These are phyloP conservation scores for Palythoa caribaeorum DNA, from an alignment of 92 coral and sea anemone genomes.

Conservation along the genomic window DNA sequence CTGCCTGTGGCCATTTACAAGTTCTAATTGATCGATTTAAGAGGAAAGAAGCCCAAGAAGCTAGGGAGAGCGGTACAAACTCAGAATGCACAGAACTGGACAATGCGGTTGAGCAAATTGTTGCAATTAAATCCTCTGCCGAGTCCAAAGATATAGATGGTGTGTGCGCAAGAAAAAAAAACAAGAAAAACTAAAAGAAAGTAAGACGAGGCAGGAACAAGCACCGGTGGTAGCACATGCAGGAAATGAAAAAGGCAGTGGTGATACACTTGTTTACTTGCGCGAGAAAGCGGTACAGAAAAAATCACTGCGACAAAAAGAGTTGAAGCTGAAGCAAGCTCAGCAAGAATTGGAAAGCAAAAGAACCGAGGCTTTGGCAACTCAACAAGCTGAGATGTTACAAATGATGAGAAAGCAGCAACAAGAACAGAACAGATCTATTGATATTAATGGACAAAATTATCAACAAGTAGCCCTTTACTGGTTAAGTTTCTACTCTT, in stretches of 20 bases:
- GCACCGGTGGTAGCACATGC: background rate
- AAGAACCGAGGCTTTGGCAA: conserved; percentile 17
- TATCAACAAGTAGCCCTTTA: conserved; percentile 11
- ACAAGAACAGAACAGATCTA: conserved; percentile 8
- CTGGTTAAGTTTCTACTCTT: background rate
- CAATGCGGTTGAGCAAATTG: background rate
- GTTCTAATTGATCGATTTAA: no score
- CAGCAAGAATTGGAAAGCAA: conserved; percentile 33
- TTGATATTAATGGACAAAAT: conserved; percentile 48
- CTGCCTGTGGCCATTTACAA: conserved; percentile 26
- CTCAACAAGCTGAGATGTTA: conserved; percentile 27
- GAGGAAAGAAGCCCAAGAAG: no score
- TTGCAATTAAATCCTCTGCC: background rate
- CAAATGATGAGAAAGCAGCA: conserved; percentile 32
- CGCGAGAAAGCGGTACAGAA: conserved; percentile 23
- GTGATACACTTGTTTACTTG: conserved; percentile 34
- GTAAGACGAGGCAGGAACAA: conserved; percentile 5
- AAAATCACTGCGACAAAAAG: conserved; percentile 30
- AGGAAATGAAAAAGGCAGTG: conserved; percentile 27
- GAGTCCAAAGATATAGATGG: conserved; percentile 36
- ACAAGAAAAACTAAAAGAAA: conserved; percentile 32
- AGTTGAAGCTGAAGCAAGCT: conserved; percentile 26
- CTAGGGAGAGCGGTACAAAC: no score
- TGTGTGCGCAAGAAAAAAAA: conserved; percentile 37
- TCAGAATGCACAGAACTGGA: no score